Percentiles rank a stretch among this genome's conserved stretches.
Evolutionary conservation across 2,888 invertebrate species (phyloP).

Genomic region (Parnassius orleans): DNA sequence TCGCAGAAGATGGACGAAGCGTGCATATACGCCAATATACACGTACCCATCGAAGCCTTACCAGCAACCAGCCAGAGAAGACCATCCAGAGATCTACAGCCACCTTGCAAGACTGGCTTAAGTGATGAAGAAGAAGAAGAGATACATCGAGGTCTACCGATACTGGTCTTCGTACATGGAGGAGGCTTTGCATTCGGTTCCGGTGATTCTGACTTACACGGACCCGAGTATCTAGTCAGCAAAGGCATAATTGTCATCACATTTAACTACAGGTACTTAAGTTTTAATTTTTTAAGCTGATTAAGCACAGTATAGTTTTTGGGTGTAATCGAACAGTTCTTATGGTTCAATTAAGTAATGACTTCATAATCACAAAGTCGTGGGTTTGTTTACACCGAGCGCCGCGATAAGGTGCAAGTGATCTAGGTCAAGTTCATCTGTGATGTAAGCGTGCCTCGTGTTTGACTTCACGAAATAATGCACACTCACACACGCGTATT

Average conservation of each 20-base stretch:
- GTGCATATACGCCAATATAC: conserved; percentile 66
- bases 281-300: neutral
- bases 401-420: conserved; percentile 2
- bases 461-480: neutral
- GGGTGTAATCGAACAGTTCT: neutral
- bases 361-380: neutral
- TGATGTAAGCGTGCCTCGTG: conserved; percentile 7
- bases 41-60: conserved; percentile 53
- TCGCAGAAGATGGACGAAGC: conserved; percentile 53
- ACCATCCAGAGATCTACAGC: conserved; percentile 32
- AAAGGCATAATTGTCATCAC: conserved; percentile 66
- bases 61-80: conserved; percentile 31
- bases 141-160: conserved; percentile 45
- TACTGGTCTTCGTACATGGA: conserved; percentile 69
- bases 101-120: conserved; percentile 35
- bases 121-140: conserved; percentile 27
- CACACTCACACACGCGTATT: neutral
- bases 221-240: conserved; percentile 62
- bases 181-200: conserved; percentile 71
- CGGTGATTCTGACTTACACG: conserved; percentile 61
- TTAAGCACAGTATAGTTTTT: neutral
- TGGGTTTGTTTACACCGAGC: neutral
- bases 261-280: conserved; percentile 66
- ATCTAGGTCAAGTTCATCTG: conserved; percentile 12
- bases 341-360: neutral